A percentile compares a stretch with the other conserved stretches of the same genome.
phyloP scores from a whole-genome alignment of 2,113 vertebrate species.

The Numenius arquata region DNA sequence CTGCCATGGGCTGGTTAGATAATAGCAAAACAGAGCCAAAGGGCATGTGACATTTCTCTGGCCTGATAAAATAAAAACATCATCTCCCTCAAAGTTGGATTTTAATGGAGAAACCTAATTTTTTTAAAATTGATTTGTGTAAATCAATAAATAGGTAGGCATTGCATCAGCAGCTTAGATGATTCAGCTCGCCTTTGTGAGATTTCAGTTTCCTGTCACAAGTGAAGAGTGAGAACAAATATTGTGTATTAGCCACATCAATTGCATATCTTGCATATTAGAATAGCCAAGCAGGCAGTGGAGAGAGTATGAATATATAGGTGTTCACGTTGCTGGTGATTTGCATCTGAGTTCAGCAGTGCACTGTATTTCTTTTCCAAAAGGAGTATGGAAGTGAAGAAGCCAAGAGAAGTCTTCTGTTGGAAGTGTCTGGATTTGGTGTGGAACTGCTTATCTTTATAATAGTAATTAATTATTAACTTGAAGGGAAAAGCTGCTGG shows the following conservation, averaged over 20 bases:
- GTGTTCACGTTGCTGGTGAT: background rate
- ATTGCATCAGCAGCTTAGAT: background rate
- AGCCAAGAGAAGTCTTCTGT: background rate
- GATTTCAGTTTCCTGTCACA: background rate
- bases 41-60: background rate
- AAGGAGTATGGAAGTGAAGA: background rate
- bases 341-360: background rate
- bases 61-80: background rate
- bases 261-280: background rate
- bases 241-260: background rate
- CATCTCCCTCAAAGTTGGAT: background rate
- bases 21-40: background rate
- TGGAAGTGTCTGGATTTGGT: background rate
- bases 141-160: background rate
- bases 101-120: background rate
- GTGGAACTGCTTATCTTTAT: background rate
- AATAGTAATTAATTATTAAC: background rate
- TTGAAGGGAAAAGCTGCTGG: background rate
- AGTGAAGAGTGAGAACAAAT: background rate
- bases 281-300: background rate
- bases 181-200: background rate
- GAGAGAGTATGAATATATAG: background rate
- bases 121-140: background rate
- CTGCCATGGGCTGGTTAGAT: background rate
- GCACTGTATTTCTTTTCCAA: background rate